phyloP scores from a whole-genome alignment of 2,113 vertebrate species.

The Cololabis saira region DNA sequence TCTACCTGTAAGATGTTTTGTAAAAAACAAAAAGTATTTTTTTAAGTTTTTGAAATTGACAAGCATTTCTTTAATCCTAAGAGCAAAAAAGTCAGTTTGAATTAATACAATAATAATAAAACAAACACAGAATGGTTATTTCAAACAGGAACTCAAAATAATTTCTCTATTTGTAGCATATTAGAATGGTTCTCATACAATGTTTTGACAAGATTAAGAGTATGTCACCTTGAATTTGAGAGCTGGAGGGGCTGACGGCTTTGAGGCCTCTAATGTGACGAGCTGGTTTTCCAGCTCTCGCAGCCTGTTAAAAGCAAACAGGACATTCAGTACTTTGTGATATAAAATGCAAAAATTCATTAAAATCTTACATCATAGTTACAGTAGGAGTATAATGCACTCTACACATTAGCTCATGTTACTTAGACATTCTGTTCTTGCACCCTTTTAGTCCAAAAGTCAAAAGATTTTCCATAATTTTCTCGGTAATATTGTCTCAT shows the following conservation, averaged over 20 bases:
- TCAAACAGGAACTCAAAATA: too few species aligned
- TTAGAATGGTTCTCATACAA: neutral
- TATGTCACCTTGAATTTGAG: slow-evolving; percentile 93
- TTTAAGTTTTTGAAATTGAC: too few species aligned
- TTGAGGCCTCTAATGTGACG: slow-evolving; percentile 85
- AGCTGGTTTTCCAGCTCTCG: slow-evolving; percentile 91
- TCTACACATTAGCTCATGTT: too few species aligned
- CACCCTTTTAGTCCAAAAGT: too few species aligned
- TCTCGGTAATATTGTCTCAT: too few species aligned
- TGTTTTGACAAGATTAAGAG: neutral
- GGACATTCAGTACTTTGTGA: too few species aligned
- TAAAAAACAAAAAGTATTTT: neutral
- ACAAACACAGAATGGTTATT: neutral
- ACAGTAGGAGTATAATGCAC: too few species aligned
- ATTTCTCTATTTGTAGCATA: neutral
- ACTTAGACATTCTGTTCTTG: too few species aligned
- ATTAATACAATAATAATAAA: neutral
- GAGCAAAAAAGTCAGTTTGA: too few species aligned
- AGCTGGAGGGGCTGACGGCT: slow-evolving; percentile 85
- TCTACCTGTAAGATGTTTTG: slow-evolving; percentile 85
- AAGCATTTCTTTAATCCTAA: too few species aligned
- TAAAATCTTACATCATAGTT: neutral
- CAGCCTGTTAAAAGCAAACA: slow-evolving; percentile 78
- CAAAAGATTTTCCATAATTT: too few species aligned
- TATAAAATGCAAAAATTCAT: too few species aligned